A percentile compares a stretch with the other conserved stretches of the same genome.
Conservation (phyloP, 2,888 invertebrate genomes). For the Camponotus fellah region DNA sequence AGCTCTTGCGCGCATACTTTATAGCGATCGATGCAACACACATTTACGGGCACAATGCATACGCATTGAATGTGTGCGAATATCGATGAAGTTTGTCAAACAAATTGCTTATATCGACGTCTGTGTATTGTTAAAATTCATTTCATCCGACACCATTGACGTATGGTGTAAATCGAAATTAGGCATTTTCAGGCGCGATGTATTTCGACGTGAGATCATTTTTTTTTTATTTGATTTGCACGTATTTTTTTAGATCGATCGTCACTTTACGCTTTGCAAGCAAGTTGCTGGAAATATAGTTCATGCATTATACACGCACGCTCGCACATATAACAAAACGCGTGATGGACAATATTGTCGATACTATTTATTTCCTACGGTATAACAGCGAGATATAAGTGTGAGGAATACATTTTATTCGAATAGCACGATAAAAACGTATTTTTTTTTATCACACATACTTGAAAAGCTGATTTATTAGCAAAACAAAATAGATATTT, state of each 20-base stretch:
- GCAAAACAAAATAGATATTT: neutral
- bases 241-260: conserved; percentile 8
- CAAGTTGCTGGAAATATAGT: conserved; percentile 6
- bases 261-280: conserved; percentile 9
- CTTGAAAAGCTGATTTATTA: conserved; percentile 33
- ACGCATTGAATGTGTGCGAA: conserved; percentile 28
- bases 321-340: conserved; percentile 12
- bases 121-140: conserved; percentile 17
- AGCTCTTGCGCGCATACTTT: conserved; percentile 12
- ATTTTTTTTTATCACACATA: neutral
- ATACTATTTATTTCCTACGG: conserved; percentile 33
- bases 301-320: neutral
- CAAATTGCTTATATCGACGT: conserved; percentile 31
- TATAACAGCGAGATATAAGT: conserved; percentile 12
- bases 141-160: neutral
- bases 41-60: neutral
- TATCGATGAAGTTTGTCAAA: conserved; percentile 49
- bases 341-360: conserved; percentile 32
- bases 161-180: conserved; percentile 20
- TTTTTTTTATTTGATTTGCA: neutral
- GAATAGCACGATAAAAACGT: conserved; percentile 22
- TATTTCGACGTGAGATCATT: neutral
- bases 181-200: conserved; percentile 12
- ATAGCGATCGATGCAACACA: conserved; percentile 19
- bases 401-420: conserved; percentile 25